A percentile compares a stretch with the other conserved stretches of the same genome.
Conservation (phyloP, 2,797 vertebrate genomes). For the Myotis vivesi region DNA sequence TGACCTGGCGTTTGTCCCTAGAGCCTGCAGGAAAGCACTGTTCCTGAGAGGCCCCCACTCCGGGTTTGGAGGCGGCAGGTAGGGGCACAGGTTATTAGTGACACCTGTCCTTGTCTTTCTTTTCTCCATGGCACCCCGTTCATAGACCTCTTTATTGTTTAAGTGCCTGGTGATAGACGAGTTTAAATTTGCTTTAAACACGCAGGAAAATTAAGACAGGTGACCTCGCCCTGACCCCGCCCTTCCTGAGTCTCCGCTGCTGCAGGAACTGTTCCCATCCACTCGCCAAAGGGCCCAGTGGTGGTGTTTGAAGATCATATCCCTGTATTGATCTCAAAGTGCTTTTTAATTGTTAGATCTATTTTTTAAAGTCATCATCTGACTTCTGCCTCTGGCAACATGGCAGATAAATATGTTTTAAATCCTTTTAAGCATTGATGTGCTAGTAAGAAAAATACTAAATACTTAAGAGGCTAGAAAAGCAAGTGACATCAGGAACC, state of each 20-base stretch:
- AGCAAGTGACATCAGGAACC: neutral
- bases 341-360: neutral
- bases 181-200: neutral
- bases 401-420: constrained; percentile 29
- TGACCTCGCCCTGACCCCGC: neutral
- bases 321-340: neutral
- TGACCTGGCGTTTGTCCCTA: neutral
- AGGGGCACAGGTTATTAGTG: no score
- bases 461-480: neutral
- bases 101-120: neutral
- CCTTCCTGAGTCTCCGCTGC: neutral
- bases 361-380: constrained; percentile 45
- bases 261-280: neutral
- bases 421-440: neutral
- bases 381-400: constrained; percentile 7
- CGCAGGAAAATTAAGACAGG: neutral
- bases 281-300: neutral
- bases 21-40: neutral
- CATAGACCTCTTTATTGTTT: neutral
- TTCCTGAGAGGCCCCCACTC: neutral
- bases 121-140: neutral
- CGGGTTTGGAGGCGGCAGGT: neutral
- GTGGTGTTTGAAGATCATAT: neutral
- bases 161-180: neutral
- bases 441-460: neutral